phyloP scores from a whole-genome alignment of 2,113 vertebrate genomes.

The Hippocampus abdominalis region DNA sequence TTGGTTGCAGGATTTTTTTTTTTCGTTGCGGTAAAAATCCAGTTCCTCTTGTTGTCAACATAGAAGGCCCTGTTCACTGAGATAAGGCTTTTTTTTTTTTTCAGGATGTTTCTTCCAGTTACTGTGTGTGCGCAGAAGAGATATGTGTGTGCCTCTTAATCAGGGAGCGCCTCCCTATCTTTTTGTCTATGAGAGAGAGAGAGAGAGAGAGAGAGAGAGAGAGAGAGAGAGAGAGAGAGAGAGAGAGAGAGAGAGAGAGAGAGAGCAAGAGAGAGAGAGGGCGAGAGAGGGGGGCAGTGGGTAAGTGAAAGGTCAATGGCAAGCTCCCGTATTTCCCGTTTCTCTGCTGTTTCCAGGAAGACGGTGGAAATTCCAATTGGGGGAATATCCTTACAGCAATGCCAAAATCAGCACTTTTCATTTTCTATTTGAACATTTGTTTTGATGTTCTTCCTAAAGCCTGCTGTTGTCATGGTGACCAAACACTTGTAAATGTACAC shows the following conservation, averaged over 20 bases:
- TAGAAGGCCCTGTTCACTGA: constrained; percentile 45
- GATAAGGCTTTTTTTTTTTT: constrained; percentile 51
- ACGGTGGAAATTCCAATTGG: constrained; percentile 25
- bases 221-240: too few species aligned
- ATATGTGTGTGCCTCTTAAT: constrained; percentile 43
- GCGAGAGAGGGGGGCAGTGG: background rate
- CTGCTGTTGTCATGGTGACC: constrained; percentile 38
- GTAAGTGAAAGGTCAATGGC: constrained; percentile 38
- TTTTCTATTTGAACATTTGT: constrained; percentile 16
- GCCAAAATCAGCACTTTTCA: constrained; percentile 11
- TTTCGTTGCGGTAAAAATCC: constrained; percentile 21
- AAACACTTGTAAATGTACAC: constrained; percentile 28
- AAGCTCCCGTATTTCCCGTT: constrained; percentile 20
- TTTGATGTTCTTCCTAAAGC: constrained; percentile 19
- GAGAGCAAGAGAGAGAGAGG: background rate
- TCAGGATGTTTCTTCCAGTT: constrained; percentile 50
- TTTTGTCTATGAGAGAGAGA: constrained; percentile 28
- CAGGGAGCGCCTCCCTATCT: constrained; percentile 45
- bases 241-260: background rate
- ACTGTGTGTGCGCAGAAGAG: constrained; percentile 44
- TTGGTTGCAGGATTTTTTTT: background rate
- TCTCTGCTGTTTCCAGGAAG: constrained; percentile 17
- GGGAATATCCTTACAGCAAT: background rate
- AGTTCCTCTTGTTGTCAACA: constrained; percentile 36
- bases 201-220: background rate